Conservation (phyloP, 2,888 invertebrate species). For the Scotopteryx bipunctaria region DNA sequence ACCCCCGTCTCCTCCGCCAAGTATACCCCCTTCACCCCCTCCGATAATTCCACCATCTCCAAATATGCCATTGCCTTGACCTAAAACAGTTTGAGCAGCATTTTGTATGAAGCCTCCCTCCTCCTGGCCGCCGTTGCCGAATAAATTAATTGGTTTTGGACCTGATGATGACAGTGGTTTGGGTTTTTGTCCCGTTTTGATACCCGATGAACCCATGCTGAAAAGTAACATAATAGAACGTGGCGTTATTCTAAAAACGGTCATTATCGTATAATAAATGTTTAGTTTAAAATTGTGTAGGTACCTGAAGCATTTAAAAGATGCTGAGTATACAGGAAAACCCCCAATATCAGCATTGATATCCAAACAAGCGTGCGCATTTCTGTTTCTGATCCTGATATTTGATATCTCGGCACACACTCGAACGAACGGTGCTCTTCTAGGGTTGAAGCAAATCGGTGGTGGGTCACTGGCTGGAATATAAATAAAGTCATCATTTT, state of each 20-base stretch:
- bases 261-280: not conserved
- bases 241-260: too few relatives aligned
- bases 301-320: conserved; percentile 76
- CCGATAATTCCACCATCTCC: conserved; percentile 39
- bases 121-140: conserved; percentile 58
- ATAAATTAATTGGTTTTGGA: conserved; percentile 68
- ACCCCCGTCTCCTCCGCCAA: conserved; percentile 34
- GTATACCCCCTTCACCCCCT: conserved; percentile 35
- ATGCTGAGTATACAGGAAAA: conserved; percentile 82
- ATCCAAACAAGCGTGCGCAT: conserved; percentile 90
- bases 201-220: conserved; percentile 70
- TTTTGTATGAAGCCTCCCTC: conserved; percentile 57
- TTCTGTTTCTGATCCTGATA: conserved; percentile 89
- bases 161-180: conserved; percentile 68
- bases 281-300: not conserved
- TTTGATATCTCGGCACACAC: conserved; percentile 91
- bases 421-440: conserved; percentile 86
- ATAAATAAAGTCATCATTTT: not conserved
- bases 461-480: conserved; percentile 88
- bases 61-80: conserved; percentile 40
- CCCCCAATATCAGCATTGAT: conserved; percentile 87
- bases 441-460: conserved; percentile 87
- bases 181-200: conserved; percentile 75
- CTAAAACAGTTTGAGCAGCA: conserved; percentile 53
- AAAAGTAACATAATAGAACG: too few relatives aligned